Base-by-base conservation (phyloP, 1,140 invertebrate species). In the Euborellia annulipes region DNA sequence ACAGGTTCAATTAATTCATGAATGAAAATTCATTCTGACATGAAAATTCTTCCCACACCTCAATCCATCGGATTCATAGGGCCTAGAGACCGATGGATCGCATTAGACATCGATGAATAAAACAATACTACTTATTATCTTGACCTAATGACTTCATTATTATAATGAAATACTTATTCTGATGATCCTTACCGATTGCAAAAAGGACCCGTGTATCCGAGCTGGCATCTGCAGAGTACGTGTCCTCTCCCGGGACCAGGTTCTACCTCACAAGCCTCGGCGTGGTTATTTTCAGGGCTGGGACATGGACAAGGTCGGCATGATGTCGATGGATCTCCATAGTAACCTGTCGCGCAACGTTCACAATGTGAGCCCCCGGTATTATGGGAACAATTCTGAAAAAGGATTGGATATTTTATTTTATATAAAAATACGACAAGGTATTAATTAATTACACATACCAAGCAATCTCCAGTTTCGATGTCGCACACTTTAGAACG, bases 221-320 rank as follows among this genome's bases (percentile, higher is more conserved):
- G 64, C 63, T 78, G 78, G 54, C 82, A 86, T 11, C 71, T 65
- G 54, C 82, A 86, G 38, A 27, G 23, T 11, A 68, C 65, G 7
- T 79, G 47, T 36, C 47, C 48, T 21, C 38, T 68, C 18, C 74
- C 65, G 1, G 69, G 65, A 8, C 69, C 55, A 8, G 59, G 57
- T 17, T 61, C 57, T 0, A 80, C 58, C 30, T 69, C 62, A 54
- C 86, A 91, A 7, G 74, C 72, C 42, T 68, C 65, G 0, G 87
- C 85, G 56, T 80, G 81, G 58, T 85, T 85, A 20, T 75, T 73
- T 30, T 73, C 68, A 0, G 67, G 61, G 9, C 75, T 71, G 0
- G 85, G 86, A 54, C 94, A 98, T 0, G 82, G 87, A 64, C 94
- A 98, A 0, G 80, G 63, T 49, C 69, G 65, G 61, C 94, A 98